Conservation (phyloP, 2,888 invertebrate species). For the Lobophora halterata region DNA sequence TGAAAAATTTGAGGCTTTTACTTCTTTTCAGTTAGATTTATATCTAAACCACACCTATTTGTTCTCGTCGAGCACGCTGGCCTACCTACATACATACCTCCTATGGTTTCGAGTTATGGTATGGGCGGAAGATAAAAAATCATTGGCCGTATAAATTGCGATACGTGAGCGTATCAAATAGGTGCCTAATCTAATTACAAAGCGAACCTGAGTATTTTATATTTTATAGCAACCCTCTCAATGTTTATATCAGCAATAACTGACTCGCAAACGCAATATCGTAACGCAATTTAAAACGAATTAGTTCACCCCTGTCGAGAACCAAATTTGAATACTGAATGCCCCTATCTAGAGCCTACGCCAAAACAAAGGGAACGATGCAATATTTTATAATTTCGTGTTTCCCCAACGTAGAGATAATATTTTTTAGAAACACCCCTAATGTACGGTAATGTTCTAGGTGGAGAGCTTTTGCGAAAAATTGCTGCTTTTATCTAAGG, state of each 20-base stretch:
- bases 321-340: slow-evolving; percentile 74
- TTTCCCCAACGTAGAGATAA: slow-evolving; percentile 50
- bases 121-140: slow-evolving; percentile 3
- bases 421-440: slow-evolving; percentile 64
- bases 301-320: slow-evolving; percentile 73
- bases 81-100: no score
- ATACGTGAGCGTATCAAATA: slow-evolving; percentile 46
- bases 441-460: slow-evolving; percentile 63
- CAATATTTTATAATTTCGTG: slow-evolving; percentile 70
- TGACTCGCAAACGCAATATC: slow-evolving; percentile 74
- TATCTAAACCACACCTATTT: no score
- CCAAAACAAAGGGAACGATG: slow-evolving; percentile 72
- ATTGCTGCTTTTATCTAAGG: slow-evolving; percentile 56
- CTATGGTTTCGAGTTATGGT: no score
- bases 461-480: slow-evolving; percentile 57
- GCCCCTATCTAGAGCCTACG: slow-evolving; percentile 63
- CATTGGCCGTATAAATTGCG: slow-evolving; percentile 30
- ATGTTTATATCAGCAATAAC: slow-evolving; percentile 72
- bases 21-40: no score
- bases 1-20: no score
- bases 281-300: slow-evolving; percentile 80
- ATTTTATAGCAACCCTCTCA: slow-evolving; percentile 65
- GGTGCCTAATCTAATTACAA: slow-evolving; percentile 51
- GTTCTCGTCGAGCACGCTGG: no score
- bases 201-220: slow-evolving; percentile 49